Conservation (phyloP, 2,113 vertebrate species). For the Ceyx melanurus region DNA sequence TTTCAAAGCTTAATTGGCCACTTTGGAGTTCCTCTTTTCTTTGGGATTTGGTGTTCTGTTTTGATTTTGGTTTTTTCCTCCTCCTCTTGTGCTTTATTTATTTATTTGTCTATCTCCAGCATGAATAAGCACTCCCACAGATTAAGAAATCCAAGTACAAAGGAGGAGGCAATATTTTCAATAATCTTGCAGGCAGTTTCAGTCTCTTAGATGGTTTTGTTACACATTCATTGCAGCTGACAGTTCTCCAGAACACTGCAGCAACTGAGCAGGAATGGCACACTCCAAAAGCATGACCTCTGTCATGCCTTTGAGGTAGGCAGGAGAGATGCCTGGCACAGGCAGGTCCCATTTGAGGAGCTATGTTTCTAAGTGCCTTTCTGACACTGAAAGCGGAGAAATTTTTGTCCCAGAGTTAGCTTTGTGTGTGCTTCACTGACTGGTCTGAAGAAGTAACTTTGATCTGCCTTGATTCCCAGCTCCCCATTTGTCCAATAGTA, state of each 20-base stretch:
- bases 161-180: neutral
- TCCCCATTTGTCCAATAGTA: accelerated
- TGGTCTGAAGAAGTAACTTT: neutral
- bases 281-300: neutral
- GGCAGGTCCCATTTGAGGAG: neutral
- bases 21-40: neutral
- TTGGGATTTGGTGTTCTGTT: too few species aligned
- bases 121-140: neutral
- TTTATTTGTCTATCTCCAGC: neutral
- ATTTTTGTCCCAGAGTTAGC: neutral
- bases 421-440: neutral
- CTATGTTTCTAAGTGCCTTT: neutral
- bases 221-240: slow-evolving; percentile 1
- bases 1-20: slow-evolving; percentile 53
- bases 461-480: neutral
- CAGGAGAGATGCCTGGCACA: neutral
- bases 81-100: neutral
- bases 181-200: slow-evolving; percentile 3
- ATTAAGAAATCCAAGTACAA: neutral
- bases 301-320: neutral
- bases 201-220: neutral
- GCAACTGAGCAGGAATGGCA: neutral
- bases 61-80: too few species aligned
- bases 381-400: neutral
- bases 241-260: neutral